A percentile compares a stretch with the other conserved stretches of the same genome.
Evolutionary conservation across 1,140 invertebrate genomes (phyloP).

Genomic region (Drosophila obscura): DNA sequence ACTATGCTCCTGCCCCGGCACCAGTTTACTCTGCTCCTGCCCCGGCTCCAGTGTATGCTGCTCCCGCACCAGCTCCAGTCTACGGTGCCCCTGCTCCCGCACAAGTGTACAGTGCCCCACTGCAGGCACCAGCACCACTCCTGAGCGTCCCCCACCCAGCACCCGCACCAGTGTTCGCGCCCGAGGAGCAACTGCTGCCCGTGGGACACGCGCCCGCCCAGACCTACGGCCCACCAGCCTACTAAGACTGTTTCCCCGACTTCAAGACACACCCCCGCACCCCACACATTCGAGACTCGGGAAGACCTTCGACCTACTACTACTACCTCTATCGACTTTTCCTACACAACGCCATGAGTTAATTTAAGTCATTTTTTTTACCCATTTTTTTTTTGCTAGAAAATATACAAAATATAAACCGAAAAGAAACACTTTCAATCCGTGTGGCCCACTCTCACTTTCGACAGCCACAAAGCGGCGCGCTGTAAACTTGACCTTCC

Average conservation of each 20-base stretch:
- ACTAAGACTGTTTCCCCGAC: constrained; percentile 25
- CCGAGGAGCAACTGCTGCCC: constrained; percentile 52
- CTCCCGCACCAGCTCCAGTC: constrained; percentile 10
- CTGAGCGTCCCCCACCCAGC: constrained; percentile 54
- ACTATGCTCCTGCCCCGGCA: constrained; percentile 12
- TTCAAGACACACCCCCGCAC: constrained; percentile 8
- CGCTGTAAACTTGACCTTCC: too few species aligned
- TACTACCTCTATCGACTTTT: constrained; percentile 39
- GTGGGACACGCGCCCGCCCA: constrained; percentile 67
- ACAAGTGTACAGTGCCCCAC: constrained; percentile 33
- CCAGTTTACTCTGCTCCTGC: constrained; percentile 22
- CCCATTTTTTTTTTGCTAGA: constrained; percentile 51
- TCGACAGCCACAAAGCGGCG: too few species aligned
- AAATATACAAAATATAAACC: constrained; percentile 40
- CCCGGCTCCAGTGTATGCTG: constrained; percentile 30
- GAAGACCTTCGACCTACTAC: constrained; percentile 45
- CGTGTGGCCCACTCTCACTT: too few species aligned
- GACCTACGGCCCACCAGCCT: constrained; percentile 69
- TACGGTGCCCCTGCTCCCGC: constrained; percentile 23
- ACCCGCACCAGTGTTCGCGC: constrained; percentile 31
- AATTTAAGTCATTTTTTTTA: constrained; percentile 60
- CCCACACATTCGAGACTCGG: neutral
- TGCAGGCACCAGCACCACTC: constrained; percentile 34
- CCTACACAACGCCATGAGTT: constrained; percentile 59
- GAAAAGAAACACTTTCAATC: constrained; percentile 5